Conservation (phyloP, 2,113 vertebrate species). For the Mesocricetus auratus region DNA sequence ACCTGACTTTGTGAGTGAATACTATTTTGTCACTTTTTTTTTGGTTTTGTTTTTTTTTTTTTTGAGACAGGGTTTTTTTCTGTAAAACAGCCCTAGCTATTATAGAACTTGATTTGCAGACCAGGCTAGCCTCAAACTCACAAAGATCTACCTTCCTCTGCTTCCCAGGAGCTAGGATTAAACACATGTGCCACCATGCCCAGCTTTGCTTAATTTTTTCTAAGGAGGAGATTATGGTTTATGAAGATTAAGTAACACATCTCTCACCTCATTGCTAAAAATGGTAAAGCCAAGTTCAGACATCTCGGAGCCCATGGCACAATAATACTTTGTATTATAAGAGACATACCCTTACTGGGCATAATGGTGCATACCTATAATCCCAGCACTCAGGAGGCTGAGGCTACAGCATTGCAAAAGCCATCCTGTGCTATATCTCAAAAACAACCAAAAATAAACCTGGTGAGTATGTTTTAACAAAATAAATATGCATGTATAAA, state of each 20-base stretch:
- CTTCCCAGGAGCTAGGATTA: neutral
- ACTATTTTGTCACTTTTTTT: neutral
- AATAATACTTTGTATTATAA: constrained; percentile 14
- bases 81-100: neutral
- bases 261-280: neutral
- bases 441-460: neutral
- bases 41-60: neutral
- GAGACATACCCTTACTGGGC: neutral
- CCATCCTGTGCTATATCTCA: neutral
- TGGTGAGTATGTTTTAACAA: neutral
- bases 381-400: neutral
- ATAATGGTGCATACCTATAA: neutral
- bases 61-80: neutral
- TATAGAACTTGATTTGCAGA: neutral
- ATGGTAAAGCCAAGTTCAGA: neutral
- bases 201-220: neutral
- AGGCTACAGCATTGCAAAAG: neutral
- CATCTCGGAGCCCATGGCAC: neutral
- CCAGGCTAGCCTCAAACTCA: neutral
- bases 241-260: neutral
- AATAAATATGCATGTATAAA: constrained; percentile 37
- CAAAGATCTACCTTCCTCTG: neutral
- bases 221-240: neutral
- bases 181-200: neutral
- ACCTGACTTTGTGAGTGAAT: neutral